Percentiles rank a stretch among this genome's conserved stretches.
phyloP scores from a whole-genome alignment of 2,113 vertebrate species.

The Amblyornis subalaris region DNA sequence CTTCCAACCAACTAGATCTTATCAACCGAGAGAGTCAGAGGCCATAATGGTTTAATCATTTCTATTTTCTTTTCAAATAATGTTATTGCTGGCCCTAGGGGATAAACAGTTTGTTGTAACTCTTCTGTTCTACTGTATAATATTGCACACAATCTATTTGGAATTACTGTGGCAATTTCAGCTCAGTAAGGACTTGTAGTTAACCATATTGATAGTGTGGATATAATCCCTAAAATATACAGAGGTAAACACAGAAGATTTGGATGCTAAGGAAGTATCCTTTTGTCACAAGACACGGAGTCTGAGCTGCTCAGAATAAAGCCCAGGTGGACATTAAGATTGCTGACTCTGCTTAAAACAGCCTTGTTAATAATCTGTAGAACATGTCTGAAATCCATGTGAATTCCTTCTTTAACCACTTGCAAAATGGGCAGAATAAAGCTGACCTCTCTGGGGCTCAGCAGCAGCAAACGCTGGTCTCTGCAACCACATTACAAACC shows the following conservation, averaged over 20 bases:
- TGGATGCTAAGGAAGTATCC: neutral
- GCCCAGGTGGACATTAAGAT: fast-evolving
- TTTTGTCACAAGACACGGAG: neutral
- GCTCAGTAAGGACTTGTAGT: neutral
- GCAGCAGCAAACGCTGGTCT: neutral
- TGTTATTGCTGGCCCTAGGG: neutral
- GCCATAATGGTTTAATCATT: neutral
- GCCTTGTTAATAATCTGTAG: neutral
- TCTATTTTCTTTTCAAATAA: neutral
- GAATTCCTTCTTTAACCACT: neutral
- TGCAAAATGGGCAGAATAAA: neutral
- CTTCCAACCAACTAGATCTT: neutral
- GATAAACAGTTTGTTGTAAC: neutral
- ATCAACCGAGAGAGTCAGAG: neutral
- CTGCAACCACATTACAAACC: neutral
- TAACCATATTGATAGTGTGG: neutral
- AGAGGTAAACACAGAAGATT: neutral
- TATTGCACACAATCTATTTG: neutral
- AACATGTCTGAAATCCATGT: fast-evolving
- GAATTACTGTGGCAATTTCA: neutral
- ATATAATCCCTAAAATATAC: neutral
- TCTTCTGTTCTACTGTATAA: neutral
- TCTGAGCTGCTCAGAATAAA: neutral
- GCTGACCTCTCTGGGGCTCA: neutral
- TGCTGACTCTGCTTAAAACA: neutral